Base-by-base conservation (phyloP, 92 coral and sea anemone species). In the Virgularia gustaviana region DNA sequence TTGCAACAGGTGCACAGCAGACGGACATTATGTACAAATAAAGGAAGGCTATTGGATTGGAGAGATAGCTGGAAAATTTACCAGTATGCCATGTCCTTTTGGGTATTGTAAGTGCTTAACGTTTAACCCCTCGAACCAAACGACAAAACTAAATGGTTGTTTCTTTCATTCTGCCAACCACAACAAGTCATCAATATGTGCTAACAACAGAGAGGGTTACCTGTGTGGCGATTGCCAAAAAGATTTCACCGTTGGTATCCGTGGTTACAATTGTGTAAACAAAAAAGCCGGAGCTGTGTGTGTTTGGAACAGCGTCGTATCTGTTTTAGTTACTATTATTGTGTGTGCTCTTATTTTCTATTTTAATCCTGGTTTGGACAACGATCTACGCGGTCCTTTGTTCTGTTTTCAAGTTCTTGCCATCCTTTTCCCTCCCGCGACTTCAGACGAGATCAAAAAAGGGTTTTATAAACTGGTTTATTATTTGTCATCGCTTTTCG, bases 401-500 rank as follows among this genome's bases (percentile, higher is more conserved):
- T 94, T 94, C 74, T 90, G 89, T 63, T 94, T 94, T 70, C 99
- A 94, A 67, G 86, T 94, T 49, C 88, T 94, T 37, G 96, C 99
- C 9, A 86, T 89, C 42, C 65, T 94, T 30, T 85, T 89, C 32
- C 53, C 73, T 16, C 96, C 94, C 0, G 41, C 33, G 28, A 42
- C 72, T 5, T 25, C 73, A 0, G 2, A 66, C 16, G 57, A 19
- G 16, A 83, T 63, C 51, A 83, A 70, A 22, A 55, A 62, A n/a
- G 92, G 86, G 31, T n/a, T n/a, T n/a, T 96, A 89, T n/a, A 37
- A 56, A 8, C 63, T 82, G 5, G 89, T 90, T 22, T 9, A 74
- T 51, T 75, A 79, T 52, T 57, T 87, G 35, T 68, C 89, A 0
- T 77, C 86, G 71, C 31, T 87, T 18, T 78, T 90, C 28, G 83